Evolutionary conservation across 2,888 invertebrate genomes (phyloP), one percentile per base, ranked within the genome.

Genomic region (Auanema sp.): DNA sequence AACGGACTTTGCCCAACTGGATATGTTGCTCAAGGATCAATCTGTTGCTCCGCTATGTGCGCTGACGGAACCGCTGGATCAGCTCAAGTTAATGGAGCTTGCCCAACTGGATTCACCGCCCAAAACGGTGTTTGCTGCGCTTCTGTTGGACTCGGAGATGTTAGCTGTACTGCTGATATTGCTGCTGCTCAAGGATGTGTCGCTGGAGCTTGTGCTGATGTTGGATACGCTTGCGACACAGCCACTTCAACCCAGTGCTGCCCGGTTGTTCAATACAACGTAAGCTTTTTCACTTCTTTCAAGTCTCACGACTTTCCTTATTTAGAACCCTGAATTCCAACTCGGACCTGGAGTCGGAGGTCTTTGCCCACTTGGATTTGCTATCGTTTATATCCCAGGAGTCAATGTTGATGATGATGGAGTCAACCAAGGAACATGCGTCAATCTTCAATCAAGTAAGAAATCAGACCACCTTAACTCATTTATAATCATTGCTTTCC

Each of bases 1-100:
- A 83, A 81, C 70, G 80, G 80, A 44, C 76, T 76, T 49, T 83
- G 83, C 66, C 79, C 80, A 50, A 65, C 69, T 57, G 81, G 81
- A 49, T 76, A 75, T 66, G 75, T 74, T 54, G 75, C 72, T 40
- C 72, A 76, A 59, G 73, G 73, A 65, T 72, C 66, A 57, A 64
- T 76, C 56, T 79, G 79, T 71, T 79, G 80, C 66, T 72, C 75
- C 1, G 66, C 71, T 33, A 56, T 61, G 23, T 70, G 75, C 51
- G 5, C 70, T 41, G 73, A 73, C 42, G 73, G 73, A 59, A 58
- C 69, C 12, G 58, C 70, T 44, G 69, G 68, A 53, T n/a, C n/a
- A n/a, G n/a, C n/a, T n/a, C n/a, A n/a, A 10, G 68, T 69, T 56
- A 69, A 68, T 55, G 68, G 49, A 0, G 60, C 66, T 21, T 83